These are phyloP conservation scores for Andricus quercusramuli DNA, from an alignment of 2,888 invertebrate genomes.

Conservation along the genomic window DNA sequence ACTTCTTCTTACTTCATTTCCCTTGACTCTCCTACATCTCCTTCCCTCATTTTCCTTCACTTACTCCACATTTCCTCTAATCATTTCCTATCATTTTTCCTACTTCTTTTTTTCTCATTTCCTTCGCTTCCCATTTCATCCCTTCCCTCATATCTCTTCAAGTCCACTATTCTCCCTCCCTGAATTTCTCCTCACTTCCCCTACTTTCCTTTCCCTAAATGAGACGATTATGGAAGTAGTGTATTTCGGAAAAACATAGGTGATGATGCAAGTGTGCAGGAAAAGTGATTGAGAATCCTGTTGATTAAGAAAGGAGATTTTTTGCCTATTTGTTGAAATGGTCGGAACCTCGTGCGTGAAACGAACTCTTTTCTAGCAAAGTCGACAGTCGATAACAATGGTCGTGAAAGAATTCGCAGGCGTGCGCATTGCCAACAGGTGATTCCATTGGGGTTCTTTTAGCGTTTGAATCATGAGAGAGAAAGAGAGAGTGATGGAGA, in stretches of 20 bases:
- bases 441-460: conserved; percentile 68
- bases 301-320: conserved; percentile 10
- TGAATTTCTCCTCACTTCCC: neutral
- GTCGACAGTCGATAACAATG: conserved; percentile 40
- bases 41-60: too few species aligned
- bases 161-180: too few species aligned
- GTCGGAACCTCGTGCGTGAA: conserved; percentile 39
- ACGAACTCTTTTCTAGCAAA: conserved; percentile 36
- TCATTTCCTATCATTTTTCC: too few species aligned
- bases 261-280: neutral
- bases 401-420: conserved; percentile 61
- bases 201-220: too few species aligned
- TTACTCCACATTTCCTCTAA: too few species aligned
- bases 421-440: conserved; percentile 70
- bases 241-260: neutral
- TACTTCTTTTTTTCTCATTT: too few species aligned
- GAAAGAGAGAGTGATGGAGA: conserved; percentile 42
- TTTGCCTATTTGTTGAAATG: conserved; percentile 31
- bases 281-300: neutral
- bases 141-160: too few species aligned
- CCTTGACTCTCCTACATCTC: too few species aligned
- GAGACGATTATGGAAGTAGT: too few species aligned
- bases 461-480: conserved; percentile 68
- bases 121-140: too few species aligned
- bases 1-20: too few species aligned